Percentiles rank a stretch among this genome's conserved stretches.
Evolutionary conservation across 2,113 vertebrate species (phyloP).

Genomic region (Oncorhynchus gorbuscha): DNA sequence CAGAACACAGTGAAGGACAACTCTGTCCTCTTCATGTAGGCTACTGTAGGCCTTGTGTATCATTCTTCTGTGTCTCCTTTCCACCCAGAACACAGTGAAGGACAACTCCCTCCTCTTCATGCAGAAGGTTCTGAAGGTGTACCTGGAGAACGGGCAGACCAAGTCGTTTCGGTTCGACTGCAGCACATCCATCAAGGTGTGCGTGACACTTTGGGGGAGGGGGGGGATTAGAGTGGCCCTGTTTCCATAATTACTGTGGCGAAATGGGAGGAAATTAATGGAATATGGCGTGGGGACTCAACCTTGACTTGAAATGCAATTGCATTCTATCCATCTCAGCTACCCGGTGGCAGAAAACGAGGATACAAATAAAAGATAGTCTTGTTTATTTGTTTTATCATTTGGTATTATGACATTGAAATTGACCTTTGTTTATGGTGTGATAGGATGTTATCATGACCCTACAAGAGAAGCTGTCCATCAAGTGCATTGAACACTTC

Average conservation of each 20-base stretch:
- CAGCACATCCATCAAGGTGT: conserved; percentile 95
- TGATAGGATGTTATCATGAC: conserved; percentile 92
- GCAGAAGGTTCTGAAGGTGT: conserved; percentile 98
- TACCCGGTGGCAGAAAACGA: neutral
- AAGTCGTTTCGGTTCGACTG: conserved; percentile 97
- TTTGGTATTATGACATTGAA: neutral
- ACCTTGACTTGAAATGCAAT: conserved; percentile 1
- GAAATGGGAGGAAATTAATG: neutral
- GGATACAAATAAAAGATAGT: neutral
- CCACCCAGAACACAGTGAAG: no score
- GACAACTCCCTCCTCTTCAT: conserved; percentile 85
- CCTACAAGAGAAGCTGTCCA: conserved; percentile 96
- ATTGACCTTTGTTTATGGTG: neutral
- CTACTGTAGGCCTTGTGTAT: no score
- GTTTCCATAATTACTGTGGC: conserved; percentile 35
- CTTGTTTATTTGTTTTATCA: neutral
- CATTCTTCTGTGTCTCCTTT: no score
- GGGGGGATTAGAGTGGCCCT: neutral
- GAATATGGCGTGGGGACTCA: neutral
- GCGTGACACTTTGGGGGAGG: conserved; percentile 3
- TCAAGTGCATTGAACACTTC: conserved; percentile 97
- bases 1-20: no score
- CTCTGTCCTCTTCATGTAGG: no score
- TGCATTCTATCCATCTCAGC: no score
- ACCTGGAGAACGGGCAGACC: conserved; percentile 97